phyloP scores from a whole-genome alignment of 1,140 invertebrate species.

The Ceratosolen solmsi region DNA sequence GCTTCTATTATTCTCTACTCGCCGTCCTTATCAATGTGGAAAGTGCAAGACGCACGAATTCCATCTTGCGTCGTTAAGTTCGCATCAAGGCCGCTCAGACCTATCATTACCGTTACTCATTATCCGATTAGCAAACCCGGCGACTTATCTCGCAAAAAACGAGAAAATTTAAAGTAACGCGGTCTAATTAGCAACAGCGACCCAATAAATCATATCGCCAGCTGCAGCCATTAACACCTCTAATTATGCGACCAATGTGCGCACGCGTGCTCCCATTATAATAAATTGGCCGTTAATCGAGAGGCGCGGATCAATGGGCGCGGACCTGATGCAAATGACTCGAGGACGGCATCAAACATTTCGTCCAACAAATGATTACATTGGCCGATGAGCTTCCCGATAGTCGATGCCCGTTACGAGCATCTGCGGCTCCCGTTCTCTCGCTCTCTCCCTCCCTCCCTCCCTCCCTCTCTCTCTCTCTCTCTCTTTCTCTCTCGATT shows the following conservation, averaged over 20 bases:
- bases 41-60: too few relatives aligned
- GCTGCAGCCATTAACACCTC: constrained; percentile 20
- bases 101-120: too few relatives aligned
- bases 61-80: too few relatives aligned
- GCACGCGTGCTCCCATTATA: background rate
- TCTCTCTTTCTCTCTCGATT: background rate
- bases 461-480: background rate
- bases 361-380: background rate
- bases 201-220: constrained; percentile 6
- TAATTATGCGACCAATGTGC: background rate
- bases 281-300: constrained; percentile 7
- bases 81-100: too few relatives aligned
- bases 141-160: too few relatives aligned
- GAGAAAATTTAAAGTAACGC: too few relatives aligned
- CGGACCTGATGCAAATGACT: background rate
- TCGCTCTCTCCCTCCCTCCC: background rate
- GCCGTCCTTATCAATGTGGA: too few relatives aligned
- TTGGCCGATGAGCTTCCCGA: background rate
- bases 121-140: too few relatives aligned
- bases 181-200: too few relatives aligned
- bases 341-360: background rate
- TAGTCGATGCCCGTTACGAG: background rate
- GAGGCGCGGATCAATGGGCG: background rate
- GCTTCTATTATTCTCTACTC: too few relatives aligned
- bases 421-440: background rate